phyloP scores from a whole-genome alignment of 2,113 vertebrate genomes.

The Tapirus terrestris region DNA sequence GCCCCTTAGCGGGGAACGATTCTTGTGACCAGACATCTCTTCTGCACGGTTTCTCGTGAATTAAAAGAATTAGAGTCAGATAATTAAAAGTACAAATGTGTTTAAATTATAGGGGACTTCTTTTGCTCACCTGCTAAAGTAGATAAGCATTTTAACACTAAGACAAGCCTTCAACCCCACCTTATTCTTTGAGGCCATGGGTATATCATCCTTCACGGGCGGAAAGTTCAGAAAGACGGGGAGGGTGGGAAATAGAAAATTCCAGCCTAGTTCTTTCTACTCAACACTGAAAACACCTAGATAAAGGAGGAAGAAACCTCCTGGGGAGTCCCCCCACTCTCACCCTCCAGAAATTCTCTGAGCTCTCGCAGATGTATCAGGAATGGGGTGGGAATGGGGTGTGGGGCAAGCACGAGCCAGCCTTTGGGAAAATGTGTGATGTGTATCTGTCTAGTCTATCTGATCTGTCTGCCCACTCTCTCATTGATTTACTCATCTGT shows the following conservation, averaged over 20 bases:
- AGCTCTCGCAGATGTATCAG: not conserved
- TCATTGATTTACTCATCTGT: not conserved
- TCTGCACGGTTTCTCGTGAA: not conserved
- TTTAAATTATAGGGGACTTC: not conserved
- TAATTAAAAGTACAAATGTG: not conserved
- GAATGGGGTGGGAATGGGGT: not conserved
- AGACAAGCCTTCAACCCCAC: not conserved
- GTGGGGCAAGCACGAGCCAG: not conserved
- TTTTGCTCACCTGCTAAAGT: not conserved
- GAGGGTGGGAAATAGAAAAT: not conserved
- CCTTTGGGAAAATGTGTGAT: not conserved
- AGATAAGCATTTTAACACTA: not conserved
- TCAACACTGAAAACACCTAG: not conserved
- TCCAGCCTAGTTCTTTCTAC: not conserved
- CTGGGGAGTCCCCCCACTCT: not conserved
- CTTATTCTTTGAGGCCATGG: not conserved
- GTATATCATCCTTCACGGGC: not conserved
- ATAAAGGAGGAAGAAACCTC: not conserved
- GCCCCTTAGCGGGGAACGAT: not conserved
- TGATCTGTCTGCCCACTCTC: not conserved
- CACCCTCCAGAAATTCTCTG: not conserved
- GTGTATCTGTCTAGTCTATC: not conserved
- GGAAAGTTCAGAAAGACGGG: not conserved
- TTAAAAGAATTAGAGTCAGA: not conserved
- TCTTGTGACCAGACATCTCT: not conserved